A percentile compares a stretch with the other conserved stretches of the same genome.
Conservation (phyloP, 2,797 vertebrate species). For the Chiroxiphia lanceolata region DNA sequence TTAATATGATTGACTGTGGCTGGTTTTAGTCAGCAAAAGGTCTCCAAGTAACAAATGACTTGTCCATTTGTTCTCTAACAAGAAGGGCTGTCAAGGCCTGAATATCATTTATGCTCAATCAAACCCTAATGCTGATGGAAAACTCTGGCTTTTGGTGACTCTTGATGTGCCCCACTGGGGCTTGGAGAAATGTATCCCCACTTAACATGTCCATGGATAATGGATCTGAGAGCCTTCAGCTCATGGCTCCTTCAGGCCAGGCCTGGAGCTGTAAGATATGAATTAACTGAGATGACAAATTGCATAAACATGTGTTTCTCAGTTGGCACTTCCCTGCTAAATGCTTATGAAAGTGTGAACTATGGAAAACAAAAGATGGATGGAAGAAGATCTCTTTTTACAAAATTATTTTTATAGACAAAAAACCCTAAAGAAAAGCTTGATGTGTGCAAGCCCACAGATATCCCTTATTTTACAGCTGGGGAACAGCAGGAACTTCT, state of each 20-base stretch:
- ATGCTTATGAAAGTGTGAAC: not conserved
- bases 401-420: not conserved
- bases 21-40: constrained; percentile 52
- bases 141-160: not conserved
- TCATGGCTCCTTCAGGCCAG: not conserved
- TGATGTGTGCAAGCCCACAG: not conserved
- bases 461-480: not conserved
- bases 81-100: not conserved
- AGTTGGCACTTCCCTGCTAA: not conserved
- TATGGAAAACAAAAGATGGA: not conserved
- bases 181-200: not conserved
- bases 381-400: not conserved
- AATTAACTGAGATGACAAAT: not conserved
- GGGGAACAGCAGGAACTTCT: not conserved
- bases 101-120: constrained; percentile 14
- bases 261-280: not conserved
- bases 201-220: not conserved
- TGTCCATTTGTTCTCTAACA: constrained; percentile 46
- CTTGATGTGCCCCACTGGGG: not conserved
- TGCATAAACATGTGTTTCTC: not conserved
- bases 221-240: not conserved
- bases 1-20: constrained; percentile 53
- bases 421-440: not conserved
- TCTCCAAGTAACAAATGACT: constrained; percentile 45
- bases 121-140: constrained; percentile 46